A percentile compares a stretch with the other conserved stretches of the same genome.
phyloP scores from a whole-genome alignment of 2,888 invertebrate genomes.

The Cybosia mesomella region DNA sequence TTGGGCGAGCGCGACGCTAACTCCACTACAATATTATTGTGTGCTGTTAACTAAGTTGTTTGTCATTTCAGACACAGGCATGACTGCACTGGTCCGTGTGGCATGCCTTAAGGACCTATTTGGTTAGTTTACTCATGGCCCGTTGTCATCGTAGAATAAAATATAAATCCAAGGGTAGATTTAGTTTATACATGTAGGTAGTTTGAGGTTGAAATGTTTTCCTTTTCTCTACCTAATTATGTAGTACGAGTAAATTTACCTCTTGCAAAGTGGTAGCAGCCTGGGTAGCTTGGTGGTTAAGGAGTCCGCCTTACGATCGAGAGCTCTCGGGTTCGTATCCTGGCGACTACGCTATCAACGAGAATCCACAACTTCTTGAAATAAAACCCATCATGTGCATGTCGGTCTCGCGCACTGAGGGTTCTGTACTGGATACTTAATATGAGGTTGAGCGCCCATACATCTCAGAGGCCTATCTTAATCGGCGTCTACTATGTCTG shows the following conservation, averaged over 20 bases:
- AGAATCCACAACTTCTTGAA: too few species aligned
- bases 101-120: conserved; percentile 55
- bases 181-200: conserved; percentile 25
- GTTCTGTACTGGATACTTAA: too few species aligned
- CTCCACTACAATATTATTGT: conserved; percentile 68
- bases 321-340: too few species aligned
- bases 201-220: conserved; percentile 18
- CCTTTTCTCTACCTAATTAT: conserved; percentile 1
- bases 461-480: too few species aligned
- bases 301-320: too few species aligned
- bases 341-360: too few species aligned
- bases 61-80: conserved; percentile 61
- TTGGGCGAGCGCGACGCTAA: conserved; percentile 56
- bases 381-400: too few species aligned
- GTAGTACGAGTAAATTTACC: not conserved
- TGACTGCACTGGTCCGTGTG: conserved; percentile 49
- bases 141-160: conserved; percentile 39
- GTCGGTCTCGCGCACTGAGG: too few species aligned
- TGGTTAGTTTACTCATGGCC: conserved; percentile 38
- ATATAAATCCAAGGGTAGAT: conserved; percentile 47
- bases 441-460: too few species aligned
- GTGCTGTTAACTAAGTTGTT: conserved; percentile 67
- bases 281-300: too few species aligned
- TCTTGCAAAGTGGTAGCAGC: not conserved
- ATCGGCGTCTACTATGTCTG: too few species aligned